Conservation (phyloP, 2,888 invertebrate genomes). For the Scaptodrosophila latifasciaeformis region DNA sequence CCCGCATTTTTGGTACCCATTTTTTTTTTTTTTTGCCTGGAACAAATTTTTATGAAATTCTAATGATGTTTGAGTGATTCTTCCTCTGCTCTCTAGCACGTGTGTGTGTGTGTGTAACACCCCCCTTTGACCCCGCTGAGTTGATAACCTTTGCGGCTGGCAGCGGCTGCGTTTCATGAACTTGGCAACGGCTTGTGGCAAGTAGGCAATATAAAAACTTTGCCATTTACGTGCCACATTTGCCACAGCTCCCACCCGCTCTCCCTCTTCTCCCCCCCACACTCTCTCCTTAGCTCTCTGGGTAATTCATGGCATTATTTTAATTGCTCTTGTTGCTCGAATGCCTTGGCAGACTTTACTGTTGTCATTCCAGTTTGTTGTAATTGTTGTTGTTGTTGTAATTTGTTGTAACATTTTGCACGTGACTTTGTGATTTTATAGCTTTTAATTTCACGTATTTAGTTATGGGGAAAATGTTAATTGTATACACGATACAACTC, state of each 20-base stretch:
- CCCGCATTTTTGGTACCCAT: too few relatives aligned
- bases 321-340: constrained; percentile 51
- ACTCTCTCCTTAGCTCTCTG: neutral
- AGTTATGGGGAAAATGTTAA: constrained; percentile 64
- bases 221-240: constrained; percentile 23
- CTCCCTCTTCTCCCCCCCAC: constrained; percentile 5
- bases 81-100: constrained; percentile 43
- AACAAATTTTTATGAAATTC: constrained; percentile 54
- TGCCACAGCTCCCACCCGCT: constrained; percentile 4
- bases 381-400: constrained; percentile 26
- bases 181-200: constrained; percentile 23
- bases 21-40: constrained; percentile 41
- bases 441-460: constrained; percentile 71
- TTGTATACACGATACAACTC: too few relatives aligned
- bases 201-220: constrained; percentile 49
- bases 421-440: constrained; percentile 71
- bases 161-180: constrained; percentile 53
- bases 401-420: constrained; percentile 58
- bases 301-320: constrained; percentile 65
- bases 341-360: too few relatives aligned
- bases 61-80: constrained; percentile 58
- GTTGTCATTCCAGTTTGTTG: too few relatives aligned
- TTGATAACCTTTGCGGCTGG: neutral
- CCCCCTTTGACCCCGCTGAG: neutral
- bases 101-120: too few relatives aligned